Base-by-base conservation (phyloP, 1,140 invertebrate genomes). In the Drosophila seguyi region DNA sequence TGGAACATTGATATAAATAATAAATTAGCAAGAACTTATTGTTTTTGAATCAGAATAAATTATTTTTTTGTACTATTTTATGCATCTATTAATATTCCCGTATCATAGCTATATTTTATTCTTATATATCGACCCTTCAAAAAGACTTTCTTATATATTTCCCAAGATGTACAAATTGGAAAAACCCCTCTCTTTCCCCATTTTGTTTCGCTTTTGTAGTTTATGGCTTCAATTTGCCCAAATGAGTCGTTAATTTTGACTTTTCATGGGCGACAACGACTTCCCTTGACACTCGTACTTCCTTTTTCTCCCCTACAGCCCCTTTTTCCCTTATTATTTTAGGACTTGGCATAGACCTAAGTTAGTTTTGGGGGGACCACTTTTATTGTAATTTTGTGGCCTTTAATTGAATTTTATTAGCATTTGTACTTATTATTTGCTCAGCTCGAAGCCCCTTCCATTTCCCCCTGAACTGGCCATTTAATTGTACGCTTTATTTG, bases 381-480 rank as follows among this genome's bases (percentile, higher is more conserved):
- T 88, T 88, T 90, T 87, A 87, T 87, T 88, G 84, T 88, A 87
- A 87, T 87, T 88, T 87, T 87, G 84, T 86, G 85, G 88, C 75
- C 75, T 90, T 90, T 90, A 90, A 90, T 90, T 90, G 86, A 90
- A 90, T 90, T 90, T 90, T 91, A 90, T 90, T 90, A 87, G 86
- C 86, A 87, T 87, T 91, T 83, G 72, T 87, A 90, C 84, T 87
- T 87, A 87, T 81, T 87, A 90, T 87, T 87, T 87, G 85, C 53
- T 63, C 29, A 41, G 53, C 62, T 53, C 13, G 36, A 27, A 13
- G 4, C 16, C 42, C 25, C 34, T 25, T 47, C 22, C 18, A 18
- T 16, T 18, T 48, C 6, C 14, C 14, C 36, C 36, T 45, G 10
- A 48, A 16, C 29, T 20, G 45, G 31, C 58, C 71, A 84, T 84